A percentile compares a stretch with the other conserved stretches of the same genome.
Conservation (phyloP, 2,888 invertebrate genomes). For the Latrodectus elegans region DNA sequence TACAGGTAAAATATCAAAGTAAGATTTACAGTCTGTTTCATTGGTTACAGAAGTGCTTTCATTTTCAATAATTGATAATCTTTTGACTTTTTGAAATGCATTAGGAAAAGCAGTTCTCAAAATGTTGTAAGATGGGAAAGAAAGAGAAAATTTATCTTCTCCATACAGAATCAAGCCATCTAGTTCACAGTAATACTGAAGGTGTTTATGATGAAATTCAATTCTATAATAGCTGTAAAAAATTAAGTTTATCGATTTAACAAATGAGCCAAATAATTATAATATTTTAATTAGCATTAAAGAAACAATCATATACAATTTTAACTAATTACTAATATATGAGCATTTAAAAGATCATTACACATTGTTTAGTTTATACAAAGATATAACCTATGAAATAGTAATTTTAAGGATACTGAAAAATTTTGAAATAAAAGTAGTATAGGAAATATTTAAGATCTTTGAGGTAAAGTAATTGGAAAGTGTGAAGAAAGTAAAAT, state of each 20-base stretch:
- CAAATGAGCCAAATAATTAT: no score
- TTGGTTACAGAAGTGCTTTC: background rate
- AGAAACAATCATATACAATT: no score
- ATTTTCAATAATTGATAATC: background rate
- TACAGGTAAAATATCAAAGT: slow-evolving; percentile 73
- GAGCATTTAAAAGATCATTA: no score
- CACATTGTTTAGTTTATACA: no score
- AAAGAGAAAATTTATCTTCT: slow-evolving; percentile 71
- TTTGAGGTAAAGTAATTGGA: no score
- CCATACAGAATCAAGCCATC: slow-evolving; percentile 90
- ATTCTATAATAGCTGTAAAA: slow-evolving; percentile 83
- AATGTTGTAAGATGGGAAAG: slow-evolving; percentile 49
- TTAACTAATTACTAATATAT: no score
- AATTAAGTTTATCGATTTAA: background rate
- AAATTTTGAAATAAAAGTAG: no score
- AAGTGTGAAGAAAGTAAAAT: no score
- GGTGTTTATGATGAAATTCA: slow-evolving; percentile 87
- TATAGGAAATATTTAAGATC: no score
- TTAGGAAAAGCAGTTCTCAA: background rate
- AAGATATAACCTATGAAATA: no score
- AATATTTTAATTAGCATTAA: no score
- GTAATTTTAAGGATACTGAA: no score
- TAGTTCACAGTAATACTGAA: slow-evolving; percentile 90
- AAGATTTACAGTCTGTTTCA: slow-evolving; percentile 19
- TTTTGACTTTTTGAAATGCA: background rate